phyloP scores from a whole-genome alignment of 2,113 vertebrate genomes.

The Thermophis baileyi region DNA sequence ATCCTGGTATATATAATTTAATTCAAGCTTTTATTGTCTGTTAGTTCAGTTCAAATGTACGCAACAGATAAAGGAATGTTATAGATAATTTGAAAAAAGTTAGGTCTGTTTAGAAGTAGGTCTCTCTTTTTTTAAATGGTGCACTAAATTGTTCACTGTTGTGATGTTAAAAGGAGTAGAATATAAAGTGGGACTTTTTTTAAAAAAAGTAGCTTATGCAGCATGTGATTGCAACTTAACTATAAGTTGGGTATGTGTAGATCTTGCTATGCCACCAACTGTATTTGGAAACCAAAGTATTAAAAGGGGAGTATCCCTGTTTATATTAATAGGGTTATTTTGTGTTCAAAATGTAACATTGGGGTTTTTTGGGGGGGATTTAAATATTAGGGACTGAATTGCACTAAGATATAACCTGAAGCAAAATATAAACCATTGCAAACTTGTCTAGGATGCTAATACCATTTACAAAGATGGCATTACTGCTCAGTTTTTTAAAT shows the following conservation, averaged over 20 bases:
- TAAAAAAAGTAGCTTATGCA: slow-evolving; percentile 82
- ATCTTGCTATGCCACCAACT: slow-evolving; percentile 85
- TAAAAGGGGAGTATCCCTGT: slow-evolving; percentile 75
- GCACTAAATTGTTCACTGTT: slow-evolving; percentile 87
- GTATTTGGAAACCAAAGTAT: slow-evolving; percentile 91
- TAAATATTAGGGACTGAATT: slow-evolving; percentile 90
- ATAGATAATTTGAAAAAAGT: slow-evolving; percentile 78
- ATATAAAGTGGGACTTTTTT: slow-evolving; percentile 82
- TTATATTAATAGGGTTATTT: slow-evolving; percentile 80
- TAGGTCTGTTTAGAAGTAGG: slow-evolving; percentile 81
- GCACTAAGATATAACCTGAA: slow-evolving; percentile 91
- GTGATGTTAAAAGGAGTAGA: slow-evolving; percentile 80
- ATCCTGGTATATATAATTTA: slow-evolving; percentile 85
- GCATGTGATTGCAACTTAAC: slow-evolving; percentile 91
- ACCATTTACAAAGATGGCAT: slow-evolving; percentile 80
- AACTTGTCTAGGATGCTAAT: slow-evolving; percentile 86
- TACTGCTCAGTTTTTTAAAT: slow-evolving; percentile 81
- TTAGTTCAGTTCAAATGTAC: slow-evolving; percentile 82
- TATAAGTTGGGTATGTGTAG: slow-evolving; percentile 86
- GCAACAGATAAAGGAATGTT: slow-evolving; percentile 83
- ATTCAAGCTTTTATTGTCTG: slow-evolving; percentile 87
- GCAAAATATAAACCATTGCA: slow-evolving; percentile 77
- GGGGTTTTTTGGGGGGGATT: slow-evolving; percentile 49
- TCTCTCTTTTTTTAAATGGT: slow-evolving; percentile 67
- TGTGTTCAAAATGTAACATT: slow-evolving; percentile 81